phyloP scores from a whole-genome alignment of 1,140 invertebrate species.

The Plodia interpunctella region DNA sequence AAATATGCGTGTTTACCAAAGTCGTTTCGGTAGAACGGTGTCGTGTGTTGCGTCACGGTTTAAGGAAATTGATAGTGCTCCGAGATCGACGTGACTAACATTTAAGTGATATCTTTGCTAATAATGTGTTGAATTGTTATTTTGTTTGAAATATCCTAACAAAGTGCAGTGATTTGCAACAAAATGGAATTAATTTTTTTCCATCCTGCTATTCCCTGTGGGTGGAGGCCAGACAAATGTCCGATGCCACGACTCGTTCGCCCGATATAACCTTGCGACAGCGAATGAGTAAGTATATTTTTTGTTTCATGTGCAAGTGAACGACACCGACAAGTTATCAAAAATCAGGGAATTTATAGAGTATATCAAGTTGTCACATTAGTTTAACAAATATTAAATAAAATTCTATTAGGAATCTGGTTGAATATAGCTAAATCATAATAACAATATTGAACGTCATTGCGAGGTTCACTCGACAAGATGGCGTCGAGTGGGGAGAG shows the following conservation, averaged over 20 bases:
- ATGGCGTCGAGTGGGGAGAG: conserved; percentile 74
- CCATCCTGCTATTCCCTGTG: conserved; percentile 56
- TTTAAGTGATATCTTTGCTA: conserved; percentile 57
- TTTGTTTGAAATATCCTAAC: conserved; percentile 37
- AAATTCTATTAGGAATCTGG: conserved; percentile 13
- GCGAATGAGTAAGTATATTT: conserved; percentile 71
- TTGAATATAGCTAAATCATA: conserved; percentile 37
- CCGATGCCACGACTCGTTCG: conserved; percentile 59
- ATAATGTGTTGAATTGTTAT: conserved; percentile 36
- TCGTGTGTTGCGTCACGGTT: conserved; percentile 74
- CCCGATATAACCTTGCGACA: conserved; percentile 71
- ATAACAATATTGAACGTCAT: conserved; percentile 74
- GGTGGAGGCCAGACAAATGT: conserved; percentile 64
- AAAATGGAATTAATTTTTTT: conserved; percentile 58
- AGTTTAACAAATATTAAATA: neutral
- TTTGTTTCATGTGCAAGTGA: conserved; percentile 36
- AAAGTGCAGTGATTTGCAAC: conserved; percentile 43
- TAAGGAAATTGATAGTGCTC: conserved; percentile 73
- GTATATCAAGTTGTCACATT: neutral
- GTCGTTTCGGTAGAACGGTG: conserved; percentile 75
- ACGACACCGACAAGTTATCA: neutral
- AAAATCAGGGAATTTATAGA: neutral
- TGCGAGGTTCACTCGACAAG: conserved; percentile 65
- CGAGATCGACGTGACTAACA: conserved; percentile 74
- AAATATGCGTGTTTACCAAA: conserved; percentile 77